phyloP scores from a whole-genome alignment of 2,113 vertebrate species.

The Monopterus albus region DNA sequence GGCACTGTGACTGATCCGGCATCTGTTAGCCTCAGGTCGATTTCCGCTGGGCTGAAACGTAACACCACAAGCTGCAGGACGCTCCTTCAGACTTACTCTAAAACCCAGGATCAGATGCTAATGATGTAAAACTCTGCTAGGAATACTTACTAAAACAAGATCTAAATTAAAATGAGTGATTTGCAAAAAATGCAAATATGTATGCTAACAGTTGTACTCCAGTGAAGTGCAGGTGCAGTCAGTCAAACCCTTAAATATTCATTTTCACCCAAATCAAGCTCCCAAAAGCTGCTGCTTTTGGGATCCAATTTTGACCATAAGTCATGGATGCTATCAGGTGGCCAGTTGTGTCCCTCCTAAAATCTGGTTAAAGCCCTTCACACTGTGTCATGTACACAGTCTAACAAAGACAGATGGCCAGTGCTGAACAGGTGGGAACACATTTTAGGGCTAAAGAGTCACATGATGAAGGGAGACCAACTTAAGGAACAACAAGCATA shows the following conservation, averaged over 20 bases:
- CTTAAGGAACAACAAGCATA: constrained; percentile 38
- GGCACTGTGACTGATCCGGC: constrained; percentile 80
- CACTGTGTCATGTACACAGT: constrained; percentile 32
- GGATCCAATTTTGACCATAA: constrained; percentile 23
- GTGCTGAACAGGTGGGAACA: constrained; percentile 68
- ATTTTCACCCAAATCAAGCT: neutral
- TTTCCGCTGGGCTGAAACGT: constrained; percentile 76
- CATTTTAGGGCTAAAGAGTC: constrained; percentile 50
- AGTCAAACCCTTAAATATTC: neutral
- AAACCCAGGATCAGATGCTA: constrained; percentile 46
- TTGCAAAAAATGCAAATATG: neutral
- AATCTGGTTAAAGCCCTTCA: constrained; percentile 63
- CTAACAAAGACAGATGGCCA: constrained; percentile 73
- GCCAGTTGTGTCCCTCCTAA: constrained; percentile 25
- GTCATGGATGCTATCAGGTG: constrained; percentile 61
- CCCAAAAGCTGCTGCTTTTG: constrained; percentile 4
- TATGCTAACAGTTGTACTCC: neutral
- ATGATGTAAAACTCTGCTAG: neutral
- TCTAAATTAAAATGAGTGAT: neutral
- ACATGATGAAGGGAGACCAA: constrained; percentile 19
- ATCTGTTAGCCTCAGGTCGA: constrained; percentile 81
- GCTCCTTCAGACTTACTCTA: constrained; percentile 38
- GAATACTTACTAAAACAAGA: neutral
- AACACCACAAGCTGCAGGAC: constrained; percentile 63
- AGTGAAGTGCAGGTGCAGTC: neutral